Conservation (phyloP, 2,113 vertebrate genomes). For the Muntiacus muntjak region DNA sequence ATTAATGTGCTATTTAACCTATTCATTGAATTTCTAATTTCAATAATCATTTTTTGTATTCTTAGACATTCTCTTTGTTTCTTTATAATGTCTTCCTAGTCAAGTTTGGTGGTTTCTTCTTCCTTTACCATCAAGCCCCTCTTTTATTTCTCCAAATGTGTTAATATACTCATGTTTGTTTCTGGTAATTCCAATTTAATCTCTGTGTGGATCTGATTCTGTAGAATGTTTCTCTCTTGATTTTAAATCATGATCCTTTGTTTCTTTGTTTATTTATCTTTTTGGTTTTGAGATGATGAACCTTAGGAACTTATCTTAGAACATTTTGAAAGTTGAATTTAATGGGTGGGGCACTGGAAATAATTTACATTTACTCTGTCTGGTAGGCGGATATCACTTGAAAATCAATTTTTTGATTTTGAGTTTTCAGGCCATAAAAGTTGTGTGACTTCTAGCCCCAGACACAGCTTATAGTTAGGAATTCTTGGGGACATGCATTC, state of each 20-base stretch:
- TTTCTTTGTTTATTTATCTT: background rate
- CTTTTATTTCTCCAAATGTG: background rate
- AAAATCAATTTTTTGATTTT: background rate
- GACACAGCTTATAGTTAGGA: background rate
- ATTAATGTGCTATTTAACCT: background rate
- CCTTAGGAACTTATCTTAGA: background rate
- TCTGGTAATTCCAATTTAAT: background rate
- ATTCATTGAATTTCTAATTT: background rate
- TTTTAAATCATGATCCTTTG: background rate
- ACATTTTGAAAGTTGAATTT: background rate
- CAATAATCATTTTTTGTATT: background rate
- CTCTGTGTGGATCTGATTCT: background rate
- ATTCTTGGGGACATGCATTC: background rate
- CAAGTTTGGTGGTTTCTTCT: background rate
- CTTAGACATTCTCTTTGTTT: background rate
- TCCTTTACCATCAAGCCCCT: background rate
- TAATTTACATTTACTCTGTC: background rate
- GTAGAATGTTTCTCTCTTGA: background rate
- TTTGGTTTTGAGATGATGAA: background rate
- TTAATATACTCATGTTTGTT: background rate
- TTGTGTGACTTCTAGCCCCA: background rate
- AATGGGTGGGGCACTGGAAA: background rate
- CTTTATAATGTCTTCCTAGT: background rate
- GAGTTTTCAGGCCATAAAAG: background rate
- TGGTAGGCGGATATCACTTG: background rate